phyloP scores from a whole-genome alignment of 2,888 invertebrate species.

The Chymomyza procnemis region DNA sequence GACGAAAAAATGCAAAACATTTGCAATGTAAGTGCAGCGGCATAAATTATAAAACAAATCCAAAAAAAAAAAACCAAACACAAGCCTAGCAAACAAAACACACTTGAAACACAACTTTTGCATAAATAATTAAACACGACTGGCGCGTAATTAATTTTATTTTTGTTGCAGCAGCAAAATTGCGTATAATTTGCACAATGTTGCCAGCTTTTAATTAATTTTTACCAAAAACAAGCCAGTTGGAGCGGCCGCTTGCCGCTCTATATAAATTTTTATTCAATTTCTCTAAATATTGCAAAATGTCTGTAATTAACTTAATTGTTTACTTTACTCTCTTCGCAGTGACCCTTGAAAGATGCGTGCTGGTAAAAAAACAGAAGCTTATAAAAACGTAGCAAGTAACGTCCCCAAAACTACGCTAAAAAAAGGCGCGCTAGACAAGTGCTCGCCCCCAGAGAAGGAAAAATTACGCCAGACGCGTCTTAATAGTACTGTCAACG shows the following conservation, averaged over 20 bases:
- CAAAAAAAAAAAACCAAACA: background rate
- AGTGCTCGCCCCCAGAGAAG: conserved; percentile 13
- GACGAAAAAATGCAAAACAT: conserved; percentile 2
- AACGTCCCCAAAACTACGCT: background rate
- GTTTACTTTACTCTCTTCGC: conserved; percentile 12
- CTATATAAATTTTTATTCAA: background rate
- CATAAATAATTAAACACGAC: background rate
- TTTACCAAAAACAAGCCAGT: conserved; percentile 10
- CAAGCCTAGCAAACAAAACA: background rate
- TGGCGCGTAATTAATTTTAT: background rate
- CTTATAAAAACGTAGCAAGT: conserved; percentile 1
- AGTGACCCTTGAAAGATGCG: conserved; percentile 74
- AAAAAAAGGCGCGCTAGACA: background rate
- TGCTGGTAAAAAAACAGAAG: conserved; percentile 67
- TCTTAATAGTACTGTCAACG: too few relatives aligned
- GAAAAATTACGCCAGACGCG: conserved; percentile 20
- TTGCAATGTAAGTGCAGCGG: conserved; percentile 39
- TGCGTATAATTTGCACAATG: background rate
- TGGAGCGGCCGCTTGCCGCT: too few relatives aligned
- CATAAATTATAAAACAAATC: too few relatives aligned
- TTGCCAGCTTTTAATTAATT: background rate
- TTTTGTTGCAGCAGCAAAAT: background rate
- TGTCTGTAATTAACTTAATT: background rate
- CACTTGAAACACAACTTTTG: too few relatives aligned
- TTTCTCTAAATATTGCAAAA: conserved; percentile 12